Percentiles rank a stretch among this genome's conserved stretches.
phyloP scores from a whole-genome alignment of 2,888 invertebrate species.

The Tipula unca region DNA sequence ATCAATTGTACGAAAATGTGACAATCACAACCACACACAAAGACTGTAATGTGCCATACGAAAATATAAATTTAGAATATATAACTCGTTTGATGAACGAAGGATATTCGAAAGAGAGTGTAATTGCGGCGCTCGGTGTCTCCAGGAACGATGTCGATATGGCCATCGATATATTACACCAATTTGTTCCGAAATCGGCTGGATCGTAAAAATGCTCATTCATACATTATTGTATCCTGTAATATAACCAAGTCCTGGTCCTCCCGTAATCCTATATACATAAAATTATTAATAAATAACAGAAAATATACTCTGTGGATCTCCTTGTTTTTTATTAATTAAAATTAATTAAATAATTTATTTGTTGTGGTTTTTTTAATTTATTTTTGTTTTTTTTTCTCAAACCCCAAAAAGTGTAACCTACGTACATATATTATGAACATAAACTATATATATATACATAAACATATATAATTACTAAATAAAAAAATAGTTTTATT shows the following conservation, averaged over 20 bases:
- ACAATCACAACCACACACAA: conserved; percentile 43
- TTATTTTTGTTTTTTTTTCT: background rate
- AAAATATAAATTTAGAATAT: conserved; percentile 85
- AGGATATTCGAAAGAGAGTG: conserved; percentile 85
- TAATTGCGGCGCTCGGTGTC: conserved; percentile 84
- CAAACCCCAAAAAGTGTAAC: background rate
- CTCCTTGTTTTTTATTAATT: background rate
- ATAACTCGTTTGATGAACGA: conserved; percentile 81
- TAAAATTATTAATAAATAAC: background rate
- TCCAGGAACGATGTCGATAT: conserved; percentile 90
- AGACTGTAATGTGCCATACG: conserved; percentile 58
- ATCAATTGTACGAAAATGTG: conserved; percentile 42
- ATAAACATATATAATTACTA: background rate
- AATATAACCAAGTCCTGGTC: background rate
- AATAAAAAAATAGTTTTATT: background rate
- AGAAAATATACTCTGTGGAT: background rate
- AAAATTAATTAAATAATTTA: background rate
- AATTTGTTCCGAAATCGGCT: conserved; percentile 64
- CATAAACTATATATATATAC: background rate
- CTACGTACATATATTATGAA: background rate
- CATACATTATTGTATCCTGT: background rate
- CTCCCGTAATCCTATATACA: background rate
- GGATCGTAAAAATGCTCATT: background rate
- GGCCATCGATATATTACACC: conserved; percentile 90
- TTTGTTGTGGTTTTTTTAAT: background rate